phyloP scores from a whole-genome alignment of 2,113 vertebrate species.

The Solenodon paradoxus region DNA sequence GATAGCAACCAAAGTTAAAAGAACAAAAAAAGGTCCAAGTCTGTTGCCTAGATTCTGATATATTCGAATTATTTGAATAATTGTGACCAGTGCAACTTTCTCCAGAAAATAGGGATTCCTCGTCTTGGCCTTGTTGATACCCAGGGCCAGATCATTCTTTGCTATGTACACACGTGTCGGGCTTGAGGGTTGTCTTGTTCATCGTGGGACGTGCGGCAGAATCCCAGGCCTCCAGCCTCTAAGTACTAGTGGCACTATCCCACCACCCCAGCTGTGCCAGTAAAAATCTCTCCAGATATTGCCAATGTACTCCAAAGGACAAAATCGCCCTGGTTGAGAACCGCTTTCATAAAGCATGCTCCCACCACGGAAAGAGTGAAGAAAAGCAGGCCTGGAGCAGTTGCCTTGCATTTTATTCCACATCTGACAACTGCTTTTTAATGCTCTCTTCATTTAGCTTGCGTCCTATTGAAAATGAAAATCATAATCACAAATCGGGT shows the following conservation, averaged over 20 bases:
- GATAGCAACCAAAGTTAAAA: neutral
- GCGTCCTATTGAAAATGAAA: neutral
- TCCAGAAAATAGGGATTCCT: neutral
- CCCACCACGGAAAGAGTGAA: neutral
- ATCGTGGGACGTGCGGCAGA: neutral
- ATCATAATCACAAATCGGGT: slow-evolving; percentile 7
- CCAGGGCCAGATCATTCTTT: neutral
- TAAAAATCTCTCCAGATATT: neutral
- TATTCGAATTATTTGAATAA: neutral
- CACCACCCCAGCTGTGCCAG: neutral
- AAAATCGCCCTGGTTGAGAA: neutral
- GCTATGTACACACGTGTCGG: neutral
- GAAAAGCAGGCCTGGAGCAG: neutral
- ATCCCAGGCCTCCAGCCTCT: neutral
- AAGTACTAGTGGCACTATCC: neutral
- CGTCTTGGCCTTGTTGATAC: neutral
- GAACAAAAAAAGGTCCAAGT: neutral
- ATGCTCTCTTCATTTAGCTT: slow-evolving; percentile 3
- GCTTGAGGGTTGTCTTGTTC: neutral
- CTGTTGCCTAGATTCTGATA: neutral
- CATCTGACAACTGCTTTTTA: slow-evolving; percentile 28
- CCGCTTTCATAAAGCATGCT: neutral
- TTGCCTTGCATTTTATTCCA: slow-evolving; percentile 42
- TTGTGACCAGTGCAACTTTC: neutral
- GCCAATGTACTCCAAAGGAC: neutral